Evolutionary conservation across 2,113 vertebrate species (phyloP), one percentile per base, ranked within the genome.

Genomic region (Hippocampus mohnikei): DNA sequence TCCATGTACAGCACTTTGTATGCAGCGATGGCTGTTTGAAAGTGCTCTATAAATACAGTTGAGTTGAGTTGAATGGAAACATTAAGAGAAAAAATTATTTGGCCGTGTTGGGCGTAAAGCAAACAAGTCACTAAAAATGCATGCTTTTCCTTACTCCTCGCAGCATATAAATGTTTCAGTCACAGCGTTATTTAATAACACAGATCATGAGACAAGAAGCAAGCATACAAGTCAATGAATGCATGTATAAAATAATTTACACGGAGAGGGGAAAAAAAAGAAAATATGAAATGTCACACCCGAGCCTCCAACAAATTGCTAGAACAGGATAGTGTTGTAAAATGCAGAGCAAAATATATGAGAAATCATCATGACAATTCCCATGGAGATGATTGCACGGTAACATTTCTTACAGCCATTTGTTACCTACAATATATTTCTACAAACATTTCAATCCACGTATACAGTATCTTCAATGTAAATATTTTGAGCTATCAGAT

Each of bases 131-230:
- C 21, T 55, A 21, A n/a, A 53, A 53, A n/a, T 4, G 46, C 88
- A 60, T 18, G 27, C 27, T 20, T 84, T 87, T 37, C 75, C 92
- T 89, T 92, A 92, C 91, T 92, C 76, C 83, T 88, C 77, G 89
- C 82, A 83, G 82, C 83, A 88, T 85, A 81, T 73, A 58, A 85
- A 72, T 67, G 82, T 78, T 86, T 86, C 80, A 82, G 85, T 85
- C 82, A 83, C 80, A 71, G 72, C 72, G 76, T 80, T 72, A 79
- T 76, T 50, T n/a, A 76, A 79, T 66, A 76, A n/a, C 48, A 53
- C 18, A 9, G 21, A 84, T 87, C 75, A 56, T 61, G 56, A 70
- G 75, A 75, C 75, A 46, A 70, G 67, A 74, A 67, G 61, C 23
- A 46, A 25, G n/a, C 63, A 25, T 23, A 46, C n/a, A 46, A 25